Percentiles rank a stretch among this genome's conserved stretches.
Evolutionary conservation across 2,888 invertebrate genomes (phyloP).

Genomic region (Drosophila neonasuta): DNA sequence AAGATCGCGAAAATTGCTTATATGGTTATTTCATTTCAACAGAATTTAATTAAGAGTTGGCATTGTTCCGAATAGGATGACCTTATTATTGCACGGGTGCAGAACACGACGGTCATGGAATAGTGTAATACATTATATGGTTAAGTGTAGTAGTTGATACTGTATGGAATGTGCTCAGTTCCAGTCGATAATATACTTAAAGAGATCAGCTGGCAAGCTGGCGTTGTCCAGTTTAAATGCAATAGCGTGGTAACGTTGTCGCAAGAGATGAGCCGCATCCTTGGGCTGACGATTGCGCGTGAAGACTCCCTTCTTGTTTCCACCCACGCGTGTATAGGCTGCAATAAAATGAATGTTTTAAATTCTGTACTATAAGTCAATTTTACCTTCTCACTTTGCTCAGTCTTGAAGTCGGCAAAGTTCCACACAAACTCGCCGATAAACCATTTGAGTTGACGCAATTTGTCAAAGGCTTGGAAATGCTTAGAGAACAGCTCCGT

Average conservation of each 20-base stretch:
- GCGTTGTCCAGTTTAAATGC: conserved; percentile 85
- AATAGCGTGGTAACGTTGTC: conserved; percentile 89
- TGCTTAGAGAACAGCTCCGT: conserved; percentile 90
- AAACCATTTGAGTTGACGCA: conserved; percentile 90
- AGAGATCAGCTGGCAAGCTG: conserved; percentile 84
- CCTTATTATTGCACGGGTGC: conserved; percentile 7
- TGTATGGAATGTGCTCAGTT: conserved; percentile 17
- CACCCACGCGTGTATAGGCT: conserved; percentile 89
- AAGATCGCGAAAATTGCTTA: conserved; percentile 12
- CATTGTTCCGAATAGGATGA: background rate
- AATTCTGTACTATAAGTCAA: no score
- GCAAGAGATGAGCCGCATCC: conserved; percentile 90
- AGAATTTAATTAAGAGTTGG: conserved; percentile 21
- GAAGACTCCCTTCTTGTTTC: conserved; percentile 94
- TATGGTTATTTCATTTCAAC: background rate
- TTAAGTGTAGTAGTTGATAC: conserved; percentile 1
- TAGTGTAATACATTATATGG: background rate
- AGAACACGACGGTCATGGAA: background rate
- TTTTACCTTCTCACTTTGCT: conserved; percentile 86
- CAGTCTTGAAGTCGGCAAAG: conserved; percentile 98
- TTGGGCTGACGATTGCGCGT: conserved; percentile 96
- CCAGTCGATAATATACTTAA: conserved; percentile 82
- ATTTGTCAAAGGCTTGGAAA: conserved; percentile 93
- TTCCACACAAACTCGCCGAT: conserved; percentile 99
- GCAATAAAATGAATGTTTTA: conserved; percentile 51